These are phyloP conservation scores for Eurystomus gularis DNA, from an alignment of 2,113 vertebrate genomes.

Conservation along the genomic window DNA sequence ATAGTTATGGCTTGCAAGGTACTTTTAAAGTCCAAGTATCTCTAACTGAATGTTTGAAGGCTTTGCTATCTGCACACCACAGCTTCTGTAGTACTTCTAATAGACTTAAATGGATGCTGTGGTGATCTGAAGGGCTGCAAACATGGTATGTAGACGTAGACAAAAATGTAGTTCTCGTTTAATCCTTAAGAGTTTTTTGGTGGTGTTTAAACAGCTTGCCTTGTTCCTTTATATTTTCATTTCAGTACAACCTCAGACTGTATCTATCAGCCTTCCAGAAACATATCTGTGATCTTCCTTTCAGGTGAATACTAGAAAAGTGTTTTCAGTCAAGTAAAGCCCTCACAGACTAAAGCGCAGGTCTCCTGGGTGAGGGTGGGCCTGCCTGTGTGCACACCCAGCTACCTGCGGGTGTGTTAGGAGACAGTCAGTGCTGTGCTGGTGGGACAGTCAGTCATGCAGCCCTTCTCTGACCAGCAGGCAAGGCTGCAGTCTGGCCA, in stretches of 20 bases:
- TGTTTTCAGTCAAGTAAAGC: not conserved
- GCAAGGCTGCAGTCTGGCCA: not conserved
- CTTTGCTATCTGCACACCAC: not conserved
- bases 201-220: not conserved
- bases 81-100: not conserved
- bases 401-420: rapidly evolving
- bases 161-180: not conserved
- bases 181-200: not conserved
- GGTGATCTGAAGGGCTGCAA: not conserved
- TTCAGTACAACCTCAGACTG: not conserved
- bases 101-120: not conserved
- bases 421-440: not conserved
- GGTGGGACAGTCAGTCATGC: rapidly evolving
- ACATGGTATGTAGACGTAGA: not conserved
- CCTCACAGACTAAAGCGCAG: not conserved
- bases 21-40: not conserved
- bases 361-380: not conserved
- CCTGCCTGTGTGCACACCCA: rapidly evolving
- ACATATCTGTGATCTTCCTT: not conserved
- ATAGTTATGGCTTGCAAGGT: not conserved
- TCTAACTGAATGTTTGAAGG: not conserved
- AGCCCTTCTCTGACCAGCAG: not conserved
- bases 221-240: not conserved
- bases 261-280: not conserved
- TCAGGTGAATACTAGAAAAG: not conserved